These are phyloP conservation scores for Noturus placidus DNA, from an alignment of 2,113 vertebrate genomes.

Conservation along the genomic window DNA sequence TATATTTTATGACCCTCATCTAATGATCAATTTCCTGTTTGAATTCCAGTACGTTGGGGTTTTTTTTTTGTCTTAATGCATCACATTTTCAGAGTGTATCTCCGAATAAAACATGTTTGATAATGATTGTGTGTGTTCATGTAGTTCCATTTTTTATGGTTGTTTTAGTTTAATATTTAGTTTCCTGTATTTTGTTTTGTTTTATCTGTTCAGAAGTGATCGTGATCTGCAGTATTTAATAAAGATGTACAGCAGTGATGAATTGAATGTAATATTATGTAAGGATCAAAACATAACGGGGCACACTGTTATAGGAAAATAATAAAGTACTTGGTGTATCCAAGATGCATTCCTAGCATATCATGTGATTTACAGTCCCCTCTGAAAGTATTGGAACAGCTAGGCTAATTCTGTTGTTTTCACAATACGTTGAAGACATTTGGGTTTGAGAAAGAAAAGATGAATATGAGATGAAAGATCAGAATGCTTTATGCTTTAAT, in stretches of 20 bases:
- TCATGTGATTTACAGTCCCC: too few relatives aligned
- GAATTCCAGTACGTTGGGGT: background rate
- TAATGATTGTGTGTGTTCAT: background rate
- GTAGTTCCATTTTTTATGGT: background rate
- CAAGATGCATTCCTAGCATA: too few relatives aligned
- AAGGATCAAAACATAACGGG: background rate
- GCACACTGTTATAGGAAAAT: background rate
- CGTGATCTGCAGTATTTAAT: background rate
- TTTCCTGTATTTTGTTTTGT: background rate
- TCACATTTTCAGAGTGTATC: background rate
- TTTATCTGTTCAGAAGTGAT: background rate
- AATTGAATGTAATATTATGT: background rate
- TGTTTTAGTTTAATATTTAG: background rate
- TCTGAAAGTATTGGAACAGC: too few relatives aligned
- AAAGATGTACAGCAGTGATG: too few relatives aligned
- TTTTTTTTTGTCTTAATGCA: background rate
- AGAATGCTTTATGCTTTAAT: too few relatives aligned
- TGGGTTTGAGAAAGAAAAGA: too few relatives aligned
- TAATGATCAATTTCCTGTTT: background rate
- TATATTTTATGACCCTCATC: background rate
- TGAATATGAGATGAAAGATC: too few relatives aligned
- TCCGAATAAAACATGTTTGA: background rate
- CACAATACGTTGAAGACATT: too few relatives aligned
- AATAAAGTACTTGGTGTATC: too few relatives aligned
- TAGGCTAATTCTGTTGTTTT: too few relatives aligned